Evolutionary conservation across 2,113 vertebrate species (phyloP).

Genomic region (Arenaria interpres): DNA sequence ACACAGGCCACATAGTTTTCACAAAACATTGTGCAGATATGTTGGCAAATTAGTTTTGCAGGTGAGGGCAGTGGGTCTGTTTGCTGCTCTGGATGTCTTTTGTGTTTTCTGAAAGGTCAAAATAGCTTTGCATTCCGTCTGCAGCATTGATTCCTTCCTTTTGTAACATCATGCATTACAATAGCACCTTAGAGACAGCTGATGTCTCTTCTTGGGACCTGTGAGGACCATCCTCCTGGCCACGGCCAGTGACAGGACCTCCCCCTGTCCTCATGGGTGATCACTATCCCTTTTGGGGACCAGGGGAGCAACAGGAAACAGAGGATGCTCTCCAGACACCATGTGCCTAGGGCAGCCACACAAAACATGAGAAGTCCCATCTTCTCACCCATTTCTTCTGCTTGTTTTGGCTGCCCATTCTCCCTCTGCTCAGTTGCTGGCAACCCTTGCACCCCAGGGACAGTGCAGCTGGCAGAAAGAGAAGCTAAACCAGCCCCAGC

Average conservation of each 20-base stretch:
- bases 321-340: neutral
- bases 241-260: neutral
- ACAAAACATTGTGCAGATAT: neutral
- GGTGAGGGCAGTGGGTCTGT: neutral
- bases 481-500: neutral
- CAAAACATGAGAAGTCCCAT: neutral
- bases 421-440: neutral
- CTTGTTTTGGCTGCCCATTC: neutral
- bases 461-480: neutral
- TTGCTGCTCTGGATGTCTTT: neutral
- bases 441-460: fast-evolving
- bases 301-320: neutral
- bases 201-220: neutral
- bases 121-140: neutral
- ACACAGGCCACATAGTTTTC: neutral
- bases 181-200: neutral
- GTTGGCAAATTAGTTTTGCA: neutral
- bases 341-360: neutral
- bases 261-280: neutral
- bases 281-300: neutral
- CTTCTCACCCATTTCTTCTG: neutral
- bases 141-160: neutral
- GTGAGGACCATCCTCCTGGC: neutral
- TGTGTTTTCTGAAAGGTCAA: neutral
- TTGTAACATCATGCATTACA: neutral